Evolutionary conservation across 1,140 invertebrate genomes (phyloP), one percentile per base, ranked within the genome.

Genomic region (Nasonia longicornis): DNA sequence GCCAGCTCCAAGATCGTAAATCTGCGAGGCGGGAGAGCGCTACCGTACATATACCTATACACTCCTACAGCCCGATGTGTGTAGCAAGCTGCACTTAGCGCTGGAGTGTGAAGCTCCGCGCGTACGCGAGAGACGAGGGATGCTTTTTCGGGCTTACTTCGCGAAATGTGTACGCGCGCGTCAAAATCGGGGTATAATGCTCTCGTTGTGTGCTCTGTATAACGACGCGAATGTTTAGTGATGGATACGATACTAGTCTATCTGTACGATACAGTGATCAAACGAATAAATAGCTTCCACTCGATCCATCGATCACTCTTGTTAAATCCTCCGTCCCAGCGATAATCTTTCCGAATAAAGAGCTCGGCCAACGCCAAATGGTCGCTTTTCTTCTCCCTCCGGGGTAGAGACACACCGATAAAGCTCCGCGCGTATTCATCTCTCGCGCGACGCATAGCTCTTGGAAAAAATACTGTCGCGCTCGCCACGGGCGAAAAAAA

Each of bases 381-480:
- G 72, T 58, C 52, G 16, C 29, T 63, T 63, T n/a, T 11, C 26
- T 42, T 63, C 48, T 26, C 14, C 29, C 20, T 45, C 35, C 35
- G 35, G 31, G 31, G 8, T 10, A 26, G 10, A 26, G 14, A 3
- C 20, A 48, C 2, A 16, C 42, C 22, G 71, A 73, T 66, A 74
- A 74, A 80, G 58, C 69, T 58, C 52, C 12, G 45, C 14, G 35
- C 52, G 71, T 74, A 80, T 73, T 66, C 71, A 67, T 80, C 78
- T 66, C 71, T 48, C 58, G 71, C n/a, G 31, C 78, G 58, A 16
- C 31, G 77, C 70, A 73, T 73, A 29, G 58, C 71, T 80, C 71
- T 22, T 31, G 11, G 45, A 67, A 70, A 78, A 78, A 71, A 70
- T 78, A 78, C 35, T 58, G 77, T 72, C 69, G 58, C 69, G 29